These are phyloP conservation scores for Chelidonichthys spinosus DNA, from an alignment of 2,797 vertebrate genomes.

Conservation along the genomic window DNA sequence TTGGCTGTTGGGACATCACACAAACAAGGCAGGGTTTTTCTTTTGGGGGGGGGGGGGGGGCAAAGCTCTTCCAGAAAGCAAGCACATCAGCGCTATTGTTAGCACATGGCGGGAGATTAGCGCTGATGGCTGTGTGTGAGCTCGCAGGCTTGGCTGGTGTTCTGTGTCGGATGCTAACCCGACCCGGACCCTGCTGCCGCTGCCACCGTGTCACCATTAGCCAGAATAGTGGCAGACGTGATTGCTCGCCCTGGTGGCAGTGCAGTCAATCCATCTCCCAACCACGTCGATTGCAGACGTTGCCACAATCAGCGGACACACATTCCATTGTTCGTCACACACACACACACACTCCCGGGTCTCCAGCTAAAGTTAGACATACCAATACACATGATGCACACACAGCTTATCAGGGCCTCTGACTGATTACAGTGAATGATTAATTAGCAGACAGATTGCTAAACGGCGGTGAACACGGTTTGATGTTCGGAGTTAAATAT, in stretches of 20 bases:
- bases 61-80: slow-evolving; percentile 69
- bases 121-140: slow-evolving; percentile 69
- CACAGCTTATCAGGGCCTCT: slow-evolving; percentile 51
- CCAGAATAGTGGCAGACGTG: slow-evolving; percentile 66
- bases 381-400: slow-evolving; percentile 21
- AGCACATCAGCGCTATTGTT: slow-evolving; percentile 82
- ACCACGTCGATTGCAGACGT: slow-evolving; percentile 38
- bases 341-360: too few relatives aligned
- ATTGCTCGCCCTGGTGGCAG: slow-evolving; percentile 60
- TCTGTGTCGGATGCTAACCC: slow-evolving; percentile 69
- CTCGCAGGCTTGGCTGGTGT: slow-evolving; percentile 75
- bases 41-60: slow-evolving; percentile 36
- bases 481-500: slow-evolving; percentile 79
- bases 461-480: slow-evolving; percentile 75
- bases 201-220: slow-evolving; percentile 74
- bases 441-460: slow-evolving; percentile 84
- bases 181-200: slow-evolving; percentile 68
- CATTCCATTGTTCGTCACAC: slow-evolving; percentile 25
- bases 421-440: slow-evolving; percentile 81
- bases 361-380: too few relatives aligned
- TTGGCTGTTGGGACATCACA: slow-evolving; percentile 57
- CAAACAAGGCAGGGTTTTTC: slow-evolving; percentile 59
- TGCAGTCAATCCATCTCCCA: slow-evolving; percentile 59
- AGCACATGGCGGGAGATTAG: slow-evolving; percentile 79
- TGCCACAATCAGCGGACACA: slow-evolving; percentile 31